Evolutionary conservation across 2,113 vertebrate species (phyloP), one percentile per base, ranked within the genome.

Genomic region (Cygnus buccinator): DNA sequence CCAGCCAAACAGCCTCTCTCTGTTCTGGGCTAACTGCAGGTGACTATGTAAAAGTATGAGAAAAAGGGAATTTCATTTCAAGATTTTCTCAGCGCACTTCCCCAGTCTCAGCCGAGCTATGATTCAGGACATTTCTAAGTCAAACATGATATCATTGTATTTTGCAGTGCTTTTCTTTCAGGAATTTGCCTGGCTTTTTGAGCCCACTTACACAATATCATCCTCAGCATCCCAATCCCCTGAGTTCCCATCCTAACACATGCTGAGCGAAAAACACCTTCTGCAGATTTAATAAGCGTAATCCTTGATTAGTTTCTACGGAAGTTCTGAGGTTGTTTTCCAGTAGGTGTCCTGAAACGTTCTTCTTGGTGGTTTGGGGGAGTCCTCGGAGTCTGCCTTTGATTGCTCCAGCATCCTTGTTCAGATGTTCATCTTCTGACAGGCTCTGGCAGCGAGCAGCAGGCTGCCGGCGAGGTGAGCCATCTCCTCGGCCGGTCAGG

Each of bases 151-250:
- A 8, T 18, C 18, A 13, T 2, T 23, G 35, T 20, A 13, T 70
- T 76, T 25, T 19, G 65, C 61, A 73, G 50, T 21, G 14, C 29
- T 44, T 7, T 54, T 29, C 68, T 41, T 37, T 39, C 68, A 37
- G 31, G 73, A 28, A 12, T 39, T 72, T 10, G 16, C 43, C 48
- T 21, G 22, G 16, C 17, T 31, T n/a, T 5, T 20, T 82, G 46
- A 77, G 21, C 5, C 6, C 55, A 28, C n/a, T 44, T 7, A 48
- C 28, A 25, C 0, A 2, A 21, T 3, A 39, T 31, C 52, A 28
- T 25, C 28, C 76, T 26, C 0, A 0, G 39, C 52, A 84, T 13
- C 37, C 73, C 54, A 4, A 3, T 33, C 57, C 62, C 41, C 0
- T 1, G 58, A 33, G 65, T 10, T 46, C 37, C 39, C 28, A 83